These are phyloP conservation scores for Caenorhabditis parvicauda DNA, from an alignment of 2,888 invertebrate species.

Conservation along the genomic window DNA sequence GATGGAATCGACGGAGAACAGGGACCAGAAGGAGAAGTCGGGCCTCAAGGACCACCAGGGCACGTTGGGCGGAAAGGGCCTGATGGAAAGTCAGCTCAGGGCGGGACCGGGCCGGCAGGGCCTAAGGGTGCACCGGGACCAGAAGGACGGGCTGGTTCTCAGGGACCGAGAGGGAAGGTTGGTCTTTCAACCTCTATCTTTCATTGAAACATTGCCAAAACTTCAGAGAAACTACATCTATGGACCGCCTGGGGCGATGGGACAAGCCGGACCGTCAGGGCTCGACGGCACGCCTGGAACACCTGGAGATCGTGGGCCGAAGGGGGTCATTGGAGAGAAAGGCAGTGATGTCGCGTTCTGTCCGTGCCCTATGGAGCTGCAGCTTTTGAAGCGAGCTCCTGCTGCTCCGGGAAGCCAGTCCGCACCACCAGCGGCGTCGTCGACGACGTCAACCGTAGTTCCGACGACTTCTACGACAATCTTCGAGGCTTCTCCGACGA, in stretches of 20 bases:
- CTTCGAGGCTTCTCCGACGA: too few relatives aligned
- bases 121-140: slow-evolving; percentile 42
- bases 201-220: background rate
- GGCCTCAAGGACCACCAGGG: slow-evolving; percentile 30
- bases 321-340: slow-evolving; percentile 46
- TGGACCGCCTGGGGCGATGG: slow-evolving; percentile 55
- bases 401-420: slow-evolving; percentile 8
- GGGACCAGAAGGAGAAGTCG: slow-evolving; percentile 32
- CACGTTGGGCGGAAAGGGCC: slow-evolving; percentile 27
- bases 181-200: too few relatives aligned
- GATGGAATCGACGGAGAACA: slow-evolving; percentile 37
- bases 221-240: slow-evolving; percentile 53
- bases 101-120: slow-evolving; percentile 37
- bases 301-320: slow-evolving; percentile 40
- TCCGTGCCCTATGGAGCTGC: slow-evolving; percentile 55
- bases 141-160: slow-evolving; percentile 34
- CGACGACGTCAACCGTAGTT: slow-evolving; percentile 4
- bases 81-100: slow-evolving; percentile 34
- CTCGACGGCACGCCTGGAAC: slow-evolving; percentile 56
- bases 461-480: slow-evolving; percentile 8
- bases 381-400: slow-evolving; percentile 16
- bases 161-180: slow-evolving; percentile 40
- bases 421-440: background rate
- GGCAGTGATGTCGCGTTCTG: slow-evolving; percentile 59
- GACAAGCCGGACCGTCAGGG: slow-evolving; percentile 55